Evolutionary conservation across 2,113 vertebrate species (phyloP).

Genomic region (Laterallus jamaicensis): DNA sequence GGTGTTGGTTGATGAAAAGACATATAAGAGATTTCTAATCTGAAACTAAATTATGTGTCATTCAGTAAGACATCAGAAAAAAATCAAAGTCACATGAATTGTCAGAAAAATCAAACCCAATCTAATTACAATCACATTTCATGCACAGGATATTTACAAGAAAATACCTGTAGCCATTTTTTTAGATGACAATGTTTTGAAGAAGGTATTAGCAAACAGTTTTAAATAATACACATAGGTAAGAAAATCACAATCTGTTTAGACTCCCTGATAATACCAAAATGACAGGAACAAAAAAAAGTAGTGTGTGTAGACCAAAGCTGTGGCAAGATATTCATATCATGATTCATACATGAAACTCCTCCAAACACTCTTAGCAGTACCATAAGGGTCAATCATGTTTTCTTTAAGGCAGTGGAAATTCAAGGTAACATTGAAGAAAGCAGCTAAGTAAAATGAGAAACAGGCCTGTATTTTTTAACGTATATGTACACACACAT

Average conservation of each 20-base stretch:
- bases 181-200: neutral
- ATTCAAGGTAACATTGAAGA: neutral
- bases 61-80: neutral
- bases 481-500: no score
- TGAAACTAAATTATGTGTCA: neutral
- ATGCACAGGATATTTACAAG: neutral
- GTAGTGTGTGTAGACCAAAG: neutral
- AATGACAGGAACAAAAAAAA: neutral
- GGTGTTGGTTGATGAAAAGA: no score
- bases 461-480: neutral
- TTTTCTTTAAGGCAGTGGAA: neutral
- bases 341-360: neutral
- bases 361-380: neutral
- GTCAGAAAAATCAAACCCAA: neutral
- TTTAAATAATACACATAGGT: neutral
- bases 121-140: neutral
- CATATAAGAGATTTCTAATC: neutral
- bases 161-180: neutral
- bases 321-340: neutral
- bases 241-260: neutral
- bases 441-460: neutral
- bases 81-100: neutral
- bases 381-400: neutral
- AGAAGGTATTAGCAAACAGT: neutral
- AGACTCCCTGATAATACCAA: neutral